Conservation (phyloP, 2,888 invertebrate genomes). For the Drosophila robusta region DNA sequence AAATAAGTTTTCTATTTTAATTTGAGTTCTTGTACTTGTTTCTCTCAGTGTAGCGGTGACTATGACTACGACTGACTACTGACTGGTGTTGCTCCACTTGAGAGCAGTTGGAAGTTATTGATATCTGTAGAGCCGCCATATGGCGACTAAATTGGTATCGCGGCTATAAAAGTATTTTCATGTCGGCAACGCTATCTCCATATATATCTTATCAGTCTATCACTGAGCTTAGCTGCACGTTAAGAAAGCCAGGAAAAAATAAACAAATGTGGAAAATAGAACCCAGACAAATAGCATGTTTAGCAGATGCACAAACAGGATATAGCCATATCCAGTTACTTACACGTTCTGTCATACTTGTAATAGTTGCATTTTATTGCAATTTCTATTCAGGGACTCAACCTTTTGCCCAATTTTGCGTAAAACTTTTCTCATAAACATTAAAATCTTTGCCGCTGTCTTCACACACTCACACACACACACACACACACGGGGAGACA, state of each 20-base stretch:
- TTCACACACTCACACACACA: slow-evolving; percentile 21
- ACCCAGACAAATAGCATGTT: slow-evolving; percentile 23
- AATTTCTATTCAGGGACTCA: slow-evolving; percentile 5
- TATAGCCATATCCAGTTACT: slow-evolving; percentile 7
- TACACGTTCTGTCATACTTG: slow-evolving; percentile 26
- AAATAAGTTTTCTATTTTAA: too few species aligned
- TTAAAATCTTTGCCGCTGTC: slow-evolving; percentile 74
- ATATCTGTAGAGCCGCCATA: slow-evolving; percentile 67
- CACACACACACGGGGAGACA: background rate
- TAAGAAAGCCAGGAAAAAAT: slow-evolving; percentile 24
- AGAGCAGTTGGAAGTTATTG: slow-evolving; percentile 51
- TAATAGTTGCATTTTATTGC: slow-evolving; percentile 62
- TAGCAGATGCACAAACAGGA: slow-evolving; percentile 27
- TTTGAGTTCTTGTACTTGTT: background rate
- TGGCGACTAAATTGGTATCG: slow-evolving; percentile 63
- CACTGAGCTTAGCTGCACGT: slow-evolving; percentile 26
- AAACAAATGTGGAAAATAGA: slow-evolving; percentile 1
- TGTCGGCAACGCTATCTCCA: slow-evolving; percentile 48
- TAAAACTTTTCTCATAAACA: slow-evolving; percentile 82
- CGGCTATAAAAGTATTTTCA: slow-evolving; percentile 71
- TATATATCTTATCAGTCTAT: slow-evolving; percentile 38
- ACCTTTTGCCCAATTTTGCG: slow-evolving; percentile 56
- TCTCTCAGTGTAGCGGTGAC: slow-evolving; percentile 24
- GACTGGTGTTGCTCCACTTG: slow-evolving; percentile 54
- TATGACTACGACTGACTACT: slow-evolving; percentile 19